Base-by-base conservation (phyloP, 2,888 invertebrate species). In the Leptopilina myrica region DNA sequence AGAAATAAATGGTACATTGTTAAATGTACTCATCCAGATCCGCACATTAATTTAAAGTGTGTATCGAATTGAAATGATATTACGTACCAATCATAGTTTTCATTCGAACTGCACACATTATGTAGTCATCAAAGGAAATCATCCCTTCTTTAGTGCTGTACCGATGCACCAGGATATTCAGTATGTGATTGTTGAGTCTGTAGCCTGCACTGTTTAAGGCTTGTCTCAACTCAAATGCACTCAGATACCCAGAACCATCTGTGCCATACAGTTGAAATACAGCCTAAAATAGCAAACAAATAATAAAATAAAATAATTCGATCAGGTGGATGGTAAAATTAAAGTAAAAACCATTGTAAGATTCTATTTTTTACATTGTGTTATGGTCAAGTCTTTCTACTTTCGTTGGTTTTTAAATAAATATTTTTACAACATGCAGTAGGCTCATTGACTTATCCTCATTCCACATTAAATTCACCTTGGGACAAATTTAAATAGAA, bases 81-180 rank as follows among this genome's bases (percentile, higher is more conserved):
- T 67, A 82, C 95, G 94, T 92, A 98, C 98, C 97, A 90, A 99
- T 97, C 96, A 98, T 98, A 77, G 97, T 96, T 93, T 97, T 98
- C 82, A 99, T 94, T 92, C 97, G 96, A 85, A 98, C 96, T 46
- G 98, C 95, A 92, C 98, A 98, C 95, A 97, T 96, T 86, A 99
- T 96, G 92, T 97, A 99, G 92, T 98, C 98, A 88, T 98, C 98
- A 91, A 99, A 98, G 84, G 95, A 94, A 81, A 99, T 95, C 92
- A 95, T 95, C 56, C 97, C 97, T 84, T 96, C 95, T 82, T 94
- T 94, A 84, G 96, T 95, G 78, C 97, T 97, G 92, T 98, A 99
- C 89, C 98, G 95, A 92, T 98, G 97, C 75, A 97, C 97, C 81
- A 99, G 93, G 26, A 97, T 95, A 91, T 97, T 97, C 78, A 98